Evolutionary conservation across 1,140 invertebrate species (phyloP).

Genomic region (Mycetomoellerius zeteki): DNA sequence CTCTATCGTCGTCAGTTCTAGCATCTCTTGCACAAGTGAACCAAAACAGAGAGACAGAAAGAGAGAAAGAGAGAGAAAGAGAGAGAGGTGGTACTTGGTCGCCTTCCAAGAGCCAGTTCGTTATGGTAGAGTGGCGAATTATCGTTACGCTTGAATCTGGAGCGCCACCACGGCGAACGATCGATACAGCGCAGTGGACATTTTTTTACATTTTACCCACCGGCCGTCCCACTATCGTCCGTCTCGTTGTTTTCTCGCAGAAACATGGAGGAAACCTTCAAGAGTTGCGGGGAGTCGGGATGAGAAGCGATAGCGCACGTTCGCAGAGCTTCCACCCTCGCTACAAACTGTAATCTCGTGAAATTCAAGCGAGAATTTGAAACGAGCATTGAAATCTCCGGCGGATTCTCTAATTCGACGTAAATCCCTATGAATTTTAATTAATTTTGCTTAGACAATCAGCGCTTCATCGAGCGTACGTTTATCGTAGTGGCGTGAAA

Average conservation of each 20-base stretch:
- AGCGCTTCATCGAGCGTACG: neutral
- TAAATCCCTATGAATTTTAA: neutral
- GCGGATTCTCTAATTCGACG: neutral
- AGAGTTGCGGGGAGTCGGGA: neutral
- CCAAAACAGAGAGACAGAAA: neutral
- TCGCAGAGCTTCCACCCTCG: neutral
- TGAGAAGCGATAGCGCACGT: neutral
- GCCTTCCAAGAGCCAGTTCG: constrained; percentile 60
- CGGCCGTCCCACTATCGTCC: neutral
- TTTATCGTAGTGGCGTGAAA: neutral
- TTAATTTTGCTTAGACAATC: neutral
- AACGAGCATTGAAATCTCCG: constrained; percentile 26
- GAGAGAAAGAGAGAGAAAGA: neutral
- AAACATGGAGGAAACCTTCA: neutral
- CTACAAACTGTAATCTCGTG: neutral
- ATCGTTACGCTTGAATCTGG: constrained; percentile 75
- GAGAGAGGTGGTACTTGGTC: neutral
- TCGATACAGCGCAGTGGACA: constrained; percentile 58
- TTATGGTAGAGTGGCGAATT: constrained; percentile 72
- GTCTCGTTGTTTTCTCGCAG: constrained; percentile 5
- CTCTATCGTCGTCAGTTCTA: neutral
- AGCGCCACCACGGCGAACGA: constrained; percentile 56
- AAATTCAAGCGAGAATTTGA: neutral
- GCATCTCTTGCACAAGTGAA: constrained; percentile 26
- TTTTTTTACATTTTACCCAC: constrained; percentile 56